Conservation (phyloP, 2,113 vertebrate genomes). For the Microcebus ravelobensis region DNA sequence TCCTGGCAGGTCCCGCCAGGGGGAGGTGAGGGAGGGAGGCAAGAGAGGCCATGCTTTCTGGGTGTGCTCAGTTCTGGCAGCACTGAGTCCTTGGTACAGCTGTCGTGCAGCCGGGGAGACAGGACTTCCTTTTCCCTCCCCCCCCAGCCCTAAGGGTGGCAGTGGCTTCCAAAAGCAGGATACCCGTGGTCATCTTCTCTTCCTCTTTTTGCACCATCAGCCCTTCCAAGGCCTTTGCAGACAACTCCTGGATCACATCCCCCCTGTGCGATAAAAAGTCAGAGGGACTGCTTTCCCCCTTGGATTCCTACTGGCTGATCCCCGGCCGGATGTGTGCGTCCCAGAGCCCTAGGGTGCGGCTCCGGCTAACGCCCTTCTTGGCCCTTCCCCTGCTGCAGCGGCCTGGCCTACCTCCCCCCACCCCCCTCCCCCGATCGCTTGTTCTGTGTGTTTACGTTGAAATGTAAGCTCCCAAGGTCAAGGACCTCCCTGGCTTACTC, state of each 20-base stretch:
- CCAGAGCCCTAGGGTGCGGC: no score
- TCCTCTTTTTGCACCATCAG: background rate
- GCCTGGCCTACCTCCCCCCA: no score
- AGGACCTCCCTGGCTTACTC: background rate
- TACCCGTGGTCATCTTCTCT: background rate
- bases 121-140: background rate
- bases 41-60: background rate
- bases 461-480: background rate
- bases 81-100: fast-evolving
- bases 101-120: no score
- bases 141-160: background rate
- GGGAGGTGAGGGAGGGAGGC: fast-evolving
- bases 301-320: background rate
- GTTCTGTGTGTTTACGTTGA: background rate
- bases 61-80: background rate
- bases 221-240: background rate
- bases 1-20: background rate
- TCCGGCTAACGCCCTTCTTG: background rate
- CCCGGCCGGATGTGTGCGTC: fast-evolving
- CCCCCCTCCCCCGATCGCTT: background rate
- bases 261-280: background rate
- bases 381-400: background rate
- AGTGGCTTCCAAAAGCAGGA: background rate
- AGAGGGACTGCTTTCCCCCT: background rate
- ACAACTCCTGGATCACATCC: background rate